A percentile compares a stretch with the other conserved stretches of the same genome.
Conservation (phyloP, 2,888 invertebrate species). For the Lycaena phlaeas region DNA sequence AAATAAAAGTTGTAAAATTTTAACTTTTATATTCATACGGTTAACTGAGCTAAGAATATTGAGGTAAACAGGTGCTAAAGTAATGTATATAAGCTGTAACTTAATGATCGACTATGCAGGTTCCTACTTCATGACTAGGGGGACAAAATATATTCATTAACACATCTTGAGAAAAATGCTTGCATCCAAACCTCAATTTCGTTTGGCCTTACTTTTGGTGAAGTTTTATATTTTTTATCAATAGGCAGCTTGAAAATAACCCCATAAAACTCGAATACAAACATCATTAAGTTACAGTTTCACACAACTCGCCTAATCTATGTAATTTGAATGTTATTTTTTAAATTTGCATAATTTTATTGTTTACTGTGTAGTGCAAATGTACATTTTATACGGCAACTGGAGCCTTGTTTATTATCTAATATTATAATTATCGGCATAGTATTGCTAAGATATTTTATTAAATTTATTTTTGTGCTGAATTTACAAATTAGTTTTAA, state of each 20-base stretch:
- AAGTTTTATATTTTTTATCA: too few species aligned
- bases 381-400: not conserved
- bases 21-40: too few species aligned
- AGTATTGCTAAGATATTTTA: slow-evolving; percentile 5
- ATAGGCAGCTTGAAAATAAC: too few species aligned
- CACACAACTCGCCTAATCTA: not conserved
- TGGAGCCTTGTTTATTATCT: too few species aligned
- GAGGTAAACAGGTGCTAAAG: slow-evolving; percentile 1
- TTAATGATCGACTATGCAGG: not conserved
- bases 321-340: not conserved
- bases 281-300: not conserved
- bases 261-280: slow-evolving; percentile 1
- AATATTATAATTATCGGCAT: not conserved
- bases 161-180: too few species aligned
- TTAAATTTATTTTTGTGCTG: not conserved
- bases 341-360: not conserved
- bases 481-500: slow-evolving; percentile 6
- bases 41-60: not conserved
- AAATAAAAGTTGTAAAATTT: too few species aligned
- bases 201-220: too few species aligned
- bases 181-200: too few species aligned
- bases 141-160: too few species aligned
- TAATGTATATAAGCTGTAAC: not conserved
- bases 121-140: too few species aligned
- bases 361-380: not conserved